A percentile compares a stretch with the other conserved stretches of the same genome.
Evolutionary conservation across 2,113 vertebrate species (phyloP).

Genomic region (Rhodinocichla rosea): DNA sequence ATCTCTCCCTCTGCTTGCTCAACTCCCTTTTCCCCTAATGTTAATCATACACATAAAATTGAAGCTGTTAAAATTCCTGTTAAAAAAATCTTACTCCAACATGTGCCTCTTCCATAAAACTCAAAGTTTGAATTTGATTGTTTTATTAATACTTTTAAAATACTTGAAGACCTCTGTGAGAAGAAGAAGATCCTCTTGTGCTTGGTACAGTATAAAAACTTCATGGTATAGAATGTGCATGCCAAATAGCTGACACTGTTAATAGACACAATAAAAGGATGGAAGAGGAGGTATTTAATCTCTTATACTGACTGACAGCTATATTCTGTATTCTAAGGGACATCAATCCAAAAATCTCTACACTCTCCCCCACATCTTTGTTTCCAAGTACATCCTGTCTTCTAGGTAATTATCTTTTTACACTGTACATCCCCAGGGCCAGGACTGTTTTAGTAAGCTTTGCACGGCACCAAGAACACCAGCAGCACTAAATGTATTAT

Average conservation of each 20-base stretch:
- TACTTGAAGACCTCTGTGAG: neutral
- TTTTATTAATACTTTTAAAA: neutral
- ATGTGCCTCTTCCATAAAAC: neutral
- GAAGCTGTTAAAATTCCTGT: neutral
- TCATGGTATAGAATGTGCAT: neutral
- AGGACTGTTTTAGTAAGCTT: neutral
- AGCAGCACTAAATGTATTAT: conserved; percentile 1
- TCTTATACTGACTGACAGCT: neutral
- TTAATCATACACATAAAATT: neutral
- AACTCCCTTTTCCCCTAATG: neutral
- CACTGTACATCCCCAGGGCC: neutral
- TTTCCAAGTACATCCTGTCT: conserved; percentile 20
- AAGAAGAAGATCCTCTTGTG: neutral
- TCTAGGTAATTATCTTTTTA: conserved; percentile 19
- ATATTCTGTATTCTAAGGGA: conserved; percentile 7
- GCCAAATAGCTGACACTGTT: neutral
- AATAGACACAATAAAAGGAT: conserved; percentile 17
- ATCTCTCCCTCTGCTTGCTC: neutral
- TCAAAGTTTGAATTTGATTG: neutral
- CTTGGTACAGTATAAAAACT: neutral
- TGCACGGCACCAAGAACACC: conserved; percentile 2
- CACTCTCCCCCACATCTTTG: neutral
- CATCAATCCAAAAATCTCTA: neutral
- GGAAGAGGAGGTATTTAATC: neutral
- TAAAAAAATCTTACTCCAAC: neutral